Conservation (phyloP, 2,113 vertebrate genomes). For the Passer montanus region DNA sequence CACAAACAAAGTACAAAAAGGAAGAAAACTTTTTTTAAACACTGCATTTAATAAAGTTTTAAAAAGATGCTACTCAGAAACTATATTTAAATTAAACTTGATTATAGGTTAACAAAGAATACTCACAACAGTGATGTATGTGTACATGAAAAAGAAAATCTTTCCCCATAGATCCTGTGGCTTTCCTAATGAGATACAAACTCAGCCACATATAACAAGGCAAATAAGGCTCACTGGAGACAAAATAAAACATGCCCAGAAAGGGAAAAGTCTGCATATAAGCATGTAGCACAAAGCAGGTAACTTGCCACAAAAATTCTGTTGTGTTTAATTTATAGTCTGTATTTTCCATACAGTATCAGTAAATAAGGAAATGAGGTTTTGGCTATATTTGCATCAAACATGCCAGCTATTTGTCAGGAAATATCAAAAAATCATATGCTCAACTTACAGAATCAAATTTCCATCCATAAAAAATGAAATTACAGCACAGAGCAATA, state of each 20-base stretch:
- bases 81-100: neutral
- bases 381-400: neutral
- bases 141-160: neutral
- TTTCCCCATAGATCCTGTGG: neutral
- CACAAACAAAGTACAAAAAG: neutral
- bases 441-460: constrained; percentile 5
- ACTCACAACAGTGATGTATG: neutral
- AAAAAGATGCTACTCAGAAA: neutral
- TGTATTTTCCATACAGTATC: neutral
- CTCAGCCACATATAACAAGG: neutral
- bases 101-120: neutral
- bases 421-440: neutral
- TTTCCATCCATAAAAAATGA: constrained; percentile 17
- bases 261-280: neutral
- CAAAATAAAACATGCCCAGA: neutral
- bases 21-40: neutral
- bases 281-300: neutral
- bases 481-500: neutral
- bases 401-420: neutral
- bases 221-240: neutral
- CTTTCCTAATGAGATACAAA: constrained; percentile 8
- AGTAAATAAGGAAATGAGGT: neutral
- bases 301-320: constrained; percentile 16
- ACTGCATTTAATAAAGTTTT: neutral
- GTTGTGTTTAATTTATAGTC: neutral